phyloP scores from a whole-genome alignment of 2,113 vertebrate species.

The Phrynosoma platyrhinos region DNA sequence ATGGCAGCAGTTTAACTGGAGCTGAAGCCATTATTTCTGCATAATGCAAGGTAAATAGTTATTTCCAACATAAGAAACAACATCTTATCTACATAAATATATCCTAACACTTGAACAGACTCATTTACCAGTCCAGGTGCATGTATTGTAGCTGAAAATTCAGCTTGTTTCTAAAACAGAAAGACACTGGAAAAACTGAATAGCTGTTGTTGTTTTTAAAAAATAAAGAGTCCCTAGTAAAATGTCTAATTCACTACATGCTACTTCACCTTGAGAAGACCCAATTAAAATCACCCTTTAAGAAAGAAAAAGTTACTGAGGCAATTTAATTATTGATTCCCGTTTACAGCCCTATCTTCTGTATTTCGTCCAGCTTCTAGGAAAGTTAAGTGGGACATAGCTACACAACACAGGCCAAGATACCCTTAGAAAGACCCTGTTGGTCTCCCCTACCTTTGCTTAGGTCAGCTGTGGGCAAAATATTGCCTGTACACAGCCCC shows the following conservation, averaged over 20 bases:
- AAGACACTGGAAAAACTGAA: not conserved
- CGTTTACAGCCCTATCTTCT: not conserved
- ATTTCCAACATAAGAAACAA: constrained; percentile 10
- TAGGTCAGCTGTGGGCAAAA: not conserved
- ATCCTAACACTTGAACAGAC: not conserved
- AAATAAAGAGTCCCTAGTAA: not conserved
- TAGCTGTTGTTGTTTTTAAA: not conserved
- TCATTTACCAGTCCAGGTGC: not conserved
- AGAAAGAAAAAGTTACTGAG: not conserved
- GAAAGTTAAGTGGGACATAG: too few relatives aligned
- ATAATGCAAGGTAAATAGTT: constrained; percentile 25
- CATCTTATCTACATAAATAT: not conserved
- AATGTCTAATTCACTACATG: not conserved
- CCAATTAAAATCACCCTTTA: not conserved
- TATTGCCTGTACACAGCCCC: not conserved
- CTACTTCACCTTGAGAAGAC: not conserved
- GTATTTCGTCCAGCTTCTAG: not conserved
- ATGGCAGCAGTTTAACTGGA: not conserved
- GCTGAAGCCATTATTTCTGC: not conserved
- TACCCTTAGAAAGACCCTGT: not conserved
- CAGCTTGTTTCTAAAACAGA: not conserved
- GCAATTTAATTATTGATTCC: not conserved
- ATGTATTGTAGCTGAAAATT: not conserved
- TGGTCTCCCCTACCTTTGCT: not conserved
- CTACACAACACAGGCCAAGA: not conserved